Base-by-base conservation (phyloP, 1,140 invertebrate species). In the Coboldia fuscipes region DNA sequence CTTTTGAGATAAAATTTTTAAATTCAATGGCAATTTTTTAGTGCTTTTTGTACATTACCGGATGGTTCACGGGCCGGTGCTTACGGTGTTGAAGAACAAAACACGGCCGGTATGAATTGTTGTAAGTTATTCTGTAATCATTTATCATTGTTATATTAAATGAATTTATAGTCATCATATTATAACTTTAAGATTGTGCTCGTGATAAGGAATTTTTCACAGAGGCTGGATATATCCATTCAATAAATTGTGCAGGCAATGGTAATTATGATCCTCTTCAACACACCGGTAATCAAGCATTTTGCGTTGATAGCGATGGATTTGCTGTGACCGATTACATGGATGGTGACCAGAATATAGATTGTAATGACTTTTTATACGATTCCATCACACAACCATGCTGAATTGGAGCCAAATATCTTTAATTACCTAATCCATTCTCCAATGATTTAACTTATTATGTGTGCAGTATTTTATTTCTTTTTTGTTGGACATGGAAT, bases 221-320 rank as follows among this genome's bases (percentile, higher is more conserved):
- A 14, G 51, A 50, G 23, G 47, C 42, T 3, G 58, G 58, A 0
- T 50, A 54, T 45, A 42, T 41, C 14, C 53, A 62, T 39, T 45
- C 51, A 0, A 52, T 56, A 36, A 42, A 44, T 7, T 66, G 64
- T 40, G 26, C 39, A 10, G 44, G 48, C 6, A 61, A 61, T 39
- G 65, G 64, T 27, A 66, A 64, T 54, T 68, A 66, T 41, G 40
- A 48, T n/a, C 40, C 49, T 2, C 43, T 51, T 13, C 63, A 66
- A 40, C 48, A 54, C 27, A 45, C 47, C 4, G 57, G 56, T 4
- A 50, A 50, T 17, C 43, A 50, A 5, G 45, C 39, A 23, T 65
- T 60, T 46, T 67, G 64, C 39, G 58, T 68, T 3, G 64, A 68
- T 43, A 40, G 34, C 3, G 61, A 68, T 38, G 65, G 65, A 3